phyloP scores from a whole-genome alignment of 2,113 vertebrate genomes.

The Pterophyllum scalare region DNA sequence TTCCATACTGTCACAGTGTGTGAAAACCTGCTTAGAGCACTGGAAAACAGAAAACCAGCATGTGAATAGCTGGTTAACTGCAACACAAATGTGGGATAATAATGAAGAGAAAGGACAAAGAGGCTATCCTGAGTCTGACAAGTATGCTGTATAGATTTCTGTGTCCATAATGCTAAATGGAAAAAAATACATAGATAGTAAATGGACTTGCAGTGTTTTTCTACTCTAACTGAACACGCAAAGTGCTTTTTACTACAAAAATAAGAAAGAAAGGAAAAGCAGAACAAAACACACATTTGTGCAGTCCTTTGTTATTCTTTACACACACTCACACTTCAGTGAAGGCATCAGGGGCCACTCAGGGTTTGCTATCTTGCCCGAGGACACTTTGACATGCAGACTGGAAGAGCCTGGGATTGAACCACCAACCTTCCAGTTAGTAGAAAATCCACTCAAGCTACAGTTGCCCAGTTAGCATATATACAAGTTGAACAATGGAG shows the following conservation, averaged over 20 bases:
- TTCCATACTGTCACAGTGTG: background rate
- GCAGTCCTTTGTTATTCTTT: background rate
- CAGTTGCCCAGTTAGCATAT: background rate
- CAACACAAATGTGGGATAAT: background rate
- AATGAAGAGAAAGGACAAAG: background rate
- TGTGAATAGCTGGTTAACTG: background rate
- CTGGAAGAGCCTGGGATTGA: background rate
- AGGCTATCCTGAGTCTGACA: background rate
- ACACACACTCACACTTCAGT: background rate
- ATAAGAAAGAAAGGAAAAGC: background rate
- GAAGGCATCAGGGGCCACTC: background rate
- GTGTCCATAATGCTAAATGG: background rate
- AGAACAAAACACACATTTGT: background rate
- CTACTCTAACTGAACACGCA: background rate
- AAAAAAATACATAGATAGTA: background rate
- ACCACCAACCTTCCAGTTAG: background rate
- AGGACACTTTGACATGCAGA: background rate
- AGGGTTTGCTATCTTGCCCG: background rate
- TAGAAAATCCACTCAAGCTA: background rate
- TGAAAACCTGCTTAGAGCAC: background rate
- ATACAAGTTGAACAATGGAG: background rate
- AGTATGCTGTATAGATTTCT: background rate
- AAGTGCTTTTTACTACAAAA: background rate
- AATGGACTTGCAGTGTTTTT: background rate
- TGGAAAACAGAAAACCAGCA: background rate